Conservation (phyloP, 2,888 invertebrate genomes). For the Chesias legatella region DNA sequence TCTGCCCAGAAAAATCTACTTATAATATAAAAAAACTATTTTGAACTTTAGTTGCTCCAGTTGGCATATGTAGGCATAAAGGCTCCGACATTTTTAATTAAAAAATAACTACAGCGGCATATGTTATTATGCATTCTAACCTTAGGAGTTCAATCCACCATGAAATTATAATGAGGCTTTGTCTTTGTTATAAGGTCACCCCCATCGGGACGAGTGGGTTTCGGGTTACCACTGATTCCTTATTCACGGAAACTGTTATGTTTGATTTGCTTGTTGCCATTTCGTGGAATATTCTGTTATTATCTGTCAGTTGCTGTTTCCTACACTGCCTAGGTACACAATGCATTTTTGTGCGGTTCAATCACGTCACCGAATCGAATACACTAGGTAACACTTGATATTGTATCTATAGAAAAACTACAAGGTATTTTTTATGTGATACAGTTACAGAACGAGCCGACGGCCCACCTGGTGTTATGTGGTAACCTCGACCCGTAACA, state of each 20-base stretch:
- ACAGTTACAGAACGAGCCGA: no score
- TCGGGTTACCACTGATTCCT: slow-evolving; percentile 25
- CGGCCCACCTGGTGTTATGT: no score
- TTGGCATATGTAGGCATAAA: no score
- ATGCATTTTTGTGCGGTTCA: no score
- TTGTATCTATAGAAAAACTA: no score
- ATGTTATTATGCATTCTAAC: not conserved
- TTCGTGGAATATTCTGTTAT: slow-evolving; percentile 22
- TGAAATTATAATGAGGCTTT: slow-evolving; percentile 21
- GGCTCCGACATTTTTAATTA: not conserved
- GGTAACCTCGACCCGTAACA: no score
- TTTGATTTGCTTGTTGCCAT: slow-evolving; percentile 22
- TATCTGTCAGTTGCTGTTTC: slow-evolving; percentile 15
- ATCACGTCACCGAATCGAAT: no score
- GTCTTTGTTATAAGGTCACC: slow-evolving; percentile 27
- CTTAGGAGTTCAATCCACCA: slow-evolving; percentile 18
- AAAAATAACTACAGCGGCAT: not conserved
- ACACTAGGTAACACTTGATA: no score
- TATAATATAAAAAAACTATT: no score
- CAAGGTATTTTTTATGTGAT: no score
- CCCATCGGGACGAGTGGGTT: slow-evolving; percentile 14
- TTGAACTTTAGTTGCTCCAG: no score
- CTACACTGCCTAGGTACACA: slow-evolving; percentile 7
- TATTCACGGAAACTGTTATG: slow-evolving; percentile 26
- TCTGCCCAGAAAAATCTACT: no score